Evolutionary conservation across 2,797 vertebrate species (phyloP).

Genomic region (Crenuchus spilurus): DNA sequence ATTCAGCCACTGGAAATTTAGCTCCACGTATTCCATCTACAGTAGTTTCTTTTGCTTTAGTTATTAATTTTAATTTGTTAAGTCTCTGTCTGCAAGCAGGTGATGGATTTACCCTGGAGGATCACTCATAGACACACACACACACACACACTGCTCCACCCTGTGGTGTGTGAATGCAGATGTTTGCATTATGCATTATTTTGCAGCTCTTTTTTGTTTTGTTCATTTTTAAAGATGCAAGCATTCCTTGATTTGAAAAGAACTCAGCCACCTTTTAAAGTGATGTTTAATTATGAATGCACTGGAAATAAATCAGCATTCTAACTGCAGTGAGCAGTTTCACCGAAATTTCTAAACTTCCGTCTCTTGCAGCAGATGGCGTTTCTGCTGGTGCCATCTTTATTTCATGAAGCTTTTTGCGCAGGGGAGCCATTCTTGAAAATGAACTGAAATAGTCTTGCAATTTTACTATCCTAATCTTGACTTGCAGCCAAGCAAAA

Average conservation of each 20-base stretch:
- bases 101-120: too few species aligned
- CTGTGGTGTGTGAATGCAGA: not conserved
- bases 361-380: conserved; percentile 23
- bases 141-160: not conserved
- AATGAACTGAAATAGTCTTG: conserved; percentile 7
- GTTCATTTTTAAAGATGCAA: not conserved
- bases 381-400: conserved; percentile 22
- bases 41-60: too few species aligned
- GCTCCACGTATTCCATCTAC: too few species aligned
- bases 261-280: conserved; percentile 23
- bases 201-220: not conserved
- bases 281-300: conserved; percentile 38
- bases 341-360: conserved; percentile 12
- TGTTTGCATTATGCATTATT: too few species aligned
- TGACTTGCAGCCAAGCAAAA: not conserved
- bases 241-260: conserved; percentile 32
- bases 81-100: too few species aligned
- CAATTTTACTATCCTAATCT: not conserved
- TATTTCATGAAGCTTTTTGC: not conserved
- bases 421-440: conserved; percentile 14
- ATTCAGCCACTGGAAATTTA: too few species aligned
- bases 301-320: not conserved
- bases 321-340: conserved; percentile 1
- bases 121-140: too few species aligned
- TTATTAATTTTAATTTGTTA: too few species aligned